Conservation (phyloP, 2,888 invertebrate genomes). For the Apamea crenata region DNA sequence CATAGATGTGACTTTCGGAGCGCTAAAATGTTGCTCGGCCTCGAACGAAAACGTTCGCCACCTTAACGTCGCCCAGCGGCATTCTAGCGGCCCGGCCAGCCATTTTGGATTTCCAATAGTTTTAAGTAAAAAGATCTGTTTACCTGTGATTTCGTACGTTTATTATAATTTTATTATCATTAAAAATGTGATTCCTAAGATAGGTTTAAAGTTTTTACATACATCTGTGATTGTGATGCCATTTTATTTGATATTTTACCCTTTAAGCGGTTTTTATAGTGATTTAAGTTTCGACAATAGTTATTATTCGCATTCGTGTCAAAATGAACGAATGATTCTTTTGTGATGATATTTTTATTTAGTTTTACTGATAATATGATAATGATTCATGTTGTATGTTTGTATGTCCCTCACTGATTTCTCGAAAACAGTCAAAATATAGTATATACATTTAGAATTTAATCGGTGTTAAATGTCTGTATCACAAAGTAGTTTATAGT, state of each 20-base stretch:
- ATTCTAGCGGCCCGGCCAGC: conserved; percentile 59
- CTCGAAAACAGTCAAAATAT: not conserved
- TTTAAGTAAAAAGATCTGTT: conserved; percentile 83
- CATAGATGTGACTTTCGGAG: conserved; percentile 43
- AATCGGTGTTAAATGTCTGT: conserved; percentile 27
- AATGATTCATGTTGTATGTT: conserved; percentile 61
- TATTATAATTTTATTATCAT: conserved; percentile 80
- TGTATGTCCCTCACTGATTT: conserved; percentile 29
- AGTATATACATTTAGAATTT: conserved; percentile 1
- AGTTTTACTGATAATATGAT: conserved; percentile 59
- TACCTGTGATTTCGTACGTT: conserved; percentile 86
- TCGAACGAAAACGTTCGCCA: conserved; percentile 41
- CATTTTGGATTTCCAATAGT: conserved; percentile 78
- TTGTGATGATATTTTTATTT: conserved; percentile 74
- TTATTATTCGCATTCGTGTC: conserved; percentile 65
- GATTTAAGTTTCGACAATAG: conserved; percentile 77
- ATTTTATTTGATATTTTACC: conserved; percentile 78
- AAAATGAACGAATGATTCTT: conserved; percentile 52
- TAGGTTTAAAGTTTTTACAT: conserved; percentile 81
- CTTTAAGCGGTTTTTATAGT: conserved; percentile 79
- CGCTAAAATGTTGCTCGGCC: conserved; percentile 64
- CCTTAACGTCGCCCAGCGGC: conserved; percentile 55
- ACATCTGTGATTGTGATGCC: conserved; percentile 88
- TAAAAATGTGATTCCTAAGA: conserved; percentile 82
- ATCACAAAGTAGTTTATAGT: conserved; percentile 3